Base-by-base conservation (phyloP, 2,888 invertebrate genomes). In the Incurvaria masculella region DNA sequence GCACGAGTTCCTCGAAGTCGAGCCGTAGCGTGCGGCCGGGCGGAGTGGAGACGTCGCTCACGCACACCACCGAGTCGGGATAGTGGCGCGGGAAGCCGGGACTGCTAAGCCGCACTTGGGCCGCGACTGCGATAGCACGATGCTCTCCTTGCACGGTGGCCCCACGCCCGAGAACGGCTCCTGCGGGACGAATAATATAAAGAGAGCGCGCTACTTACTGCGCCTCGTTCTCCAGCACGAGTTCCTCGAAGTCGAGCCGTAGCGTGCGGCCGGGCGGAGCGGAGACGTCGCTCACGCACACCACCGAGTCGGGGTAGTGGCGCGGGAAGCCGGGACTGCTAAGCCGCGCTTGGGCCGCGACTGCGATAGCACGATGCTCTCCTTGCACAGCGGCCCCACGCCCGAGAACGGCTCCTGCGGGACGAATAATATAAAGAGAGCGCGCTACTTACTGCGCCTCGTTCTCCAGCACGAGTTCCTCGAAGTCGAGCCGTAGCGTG, bases 241-340 rank as follows among this genome's bases (percentile, higher is more conserved):
- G 72, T 60, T 89, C 88, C 54, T 89, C 87, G 60, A 92, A 91
- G 57, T 88, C 86, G 42, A 91, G 65, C 1, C 85, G 78, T 43
- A 91, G 76, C n/a, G 85, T 81, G 61, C 85, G 87, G 16, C 85
- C 85, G 1, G 81, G 75, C 0, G 88, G 87, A 2, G 88, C 87
- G 4, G 76, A 72, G 45, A 94, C 80, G 52, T 81, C 81, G 57
- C 85, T 90, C 56, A 83, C 79, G 66, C 94, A 94, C 55, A 85
- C 81, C 40, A 86, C 82, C 63, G 88, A 88, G 61, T 89, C 86
- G 0, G 87, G 88, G 71, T 93, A 93, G 17, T 83, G 82, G 16
- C 83, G 79, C 0, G 93, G 94, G 66, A 89, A 94, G 38, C 86
- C 87, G 2, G 94, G 94, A 62, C 90, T 91, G 45, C 87, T 84